Evolutionary conservation across 2,888 invertebrate genomes (phyloP).

Genomic region (Parnassius apollo): DNA sequence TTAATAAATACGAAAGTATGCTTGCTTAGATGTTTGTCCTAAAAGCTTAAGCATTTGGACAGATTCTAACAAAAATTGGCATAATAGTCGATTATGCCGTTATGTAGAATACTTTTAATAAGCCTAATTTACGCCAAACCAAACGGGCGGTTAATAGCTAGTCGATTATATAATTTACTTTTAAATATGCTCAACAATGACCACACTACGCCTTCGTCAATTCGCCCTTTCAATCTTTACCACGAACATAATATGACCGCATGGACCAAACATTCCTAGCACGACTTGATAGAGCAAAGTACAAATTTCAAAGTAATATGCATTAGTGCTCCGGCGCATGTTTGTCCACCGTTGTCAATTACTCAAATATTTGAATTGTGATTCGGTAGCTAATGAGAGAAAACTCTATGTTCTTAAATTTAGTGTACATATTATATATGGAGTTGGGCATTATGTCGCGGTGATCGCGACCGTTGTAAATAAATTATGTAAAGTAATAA

Average conservation of each 20-base stretch:
- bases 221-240: conserved; percentile 29
- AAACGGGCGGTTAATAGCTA: too few relatives aligned
- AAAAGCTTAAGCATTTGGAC: too few relatives aligned
- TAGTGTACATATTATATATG: conserved; percentile 79
- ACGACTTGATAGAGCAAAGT: conserved; percentile 74
- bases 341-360: conserved; percentile 81
- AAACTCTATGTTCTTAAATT: conserved; percentile 77
- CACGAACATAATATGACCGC: conserved; percentile 55
- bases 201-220: conserved; percentile 5
- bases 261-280: conserved; percentile 78
- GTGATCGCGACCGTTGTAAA: conserved; percentile 71
- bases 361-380: conserved; percentile 80
- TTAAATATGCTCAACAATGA: conserved; percentile 24
- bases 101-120: too few relatives aligned
- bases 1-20: too few relatives aligned
- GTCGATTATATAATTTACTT: not conserved
- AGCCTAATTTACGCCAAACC: too few relatives aligned
- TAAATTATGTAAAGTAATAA: conserved; percentile 77
- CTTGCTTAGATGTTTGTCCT: too few relatives aligned
- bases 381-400: conserved; percentile 81
- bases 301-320: conserved; percentile 77
- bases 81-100: too few relatives aligned
- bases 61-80: too few relatives aligned
- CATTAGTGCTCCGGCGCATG: conserved; percentile 76
- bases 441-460: conserved; percentile 79